A percentile compares a stretch with the other conserved stretches of the same genome.
These are phyloP conservation scores for Acrocyrtus sp. DNA, from an alignment of 2,888 invertebrate species.

Conservation along the genomic window DNA sequence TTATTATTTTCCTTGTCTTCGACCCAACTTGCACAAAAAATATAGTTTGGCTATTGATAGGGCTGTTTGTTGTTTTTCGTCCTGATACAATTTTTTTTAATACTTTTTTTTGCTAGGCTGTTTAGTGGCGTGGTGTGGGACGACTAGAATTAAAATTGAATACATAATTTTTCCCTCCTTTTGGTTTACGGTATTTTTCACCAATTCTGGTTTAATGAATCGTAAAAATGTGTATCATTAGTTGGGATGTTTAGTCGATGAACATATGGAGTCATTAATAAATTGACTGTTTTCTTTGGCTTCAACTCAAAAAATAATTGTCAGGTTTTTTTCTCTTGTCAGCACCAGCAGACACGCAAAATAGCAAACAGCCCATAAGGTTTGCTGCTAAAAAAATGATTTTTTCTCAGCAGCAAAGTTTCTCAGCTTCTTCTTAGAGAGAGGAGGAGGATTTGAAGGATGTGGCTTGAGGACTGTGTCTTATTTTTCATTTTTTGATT, in stretches of 20 bases:
- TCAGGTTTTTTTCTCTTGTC: constrained; percentile 30
- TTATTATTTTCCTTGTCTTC: background rate
- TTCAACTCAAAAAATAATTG: constrained; percentile 21
- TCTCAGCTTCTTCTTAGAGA: no score
- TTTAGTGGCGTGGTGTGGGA: background rate
- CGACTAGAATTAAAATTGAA: background rate
- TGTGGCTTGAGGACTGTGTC: background rate
- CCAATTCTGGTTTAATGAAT: background rate
- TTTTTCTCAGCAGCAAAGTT: no score
- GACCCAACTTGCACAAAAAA: background rate
- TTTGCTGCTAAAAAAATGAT: background rate
- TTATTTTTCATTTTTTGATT: background rate
- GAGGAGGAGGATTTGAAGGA: no score
- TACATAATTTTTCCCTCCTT: background rate
- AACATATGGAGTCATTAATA: constrained; percentile 13
- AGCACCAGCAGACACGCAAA: constrained; percentile 11
- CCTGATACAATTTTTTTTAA: no score
- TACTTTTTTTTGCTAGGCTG: background rate
- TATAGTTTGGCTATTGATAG: background rate
- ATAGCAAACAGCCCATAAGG: background rate
- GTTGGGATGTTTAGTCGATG: no score
- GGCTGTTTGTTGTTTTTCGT: no score
- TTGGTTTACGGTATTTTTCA: background rate
- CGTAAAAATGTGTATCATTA: background rate
- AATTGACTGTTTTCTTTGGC: constrained; percentile 21